Evolutionary conservation across 2,113 vertebrate genomes (phyloP).

Genomic region (Zosterops japonicus): DNA sequence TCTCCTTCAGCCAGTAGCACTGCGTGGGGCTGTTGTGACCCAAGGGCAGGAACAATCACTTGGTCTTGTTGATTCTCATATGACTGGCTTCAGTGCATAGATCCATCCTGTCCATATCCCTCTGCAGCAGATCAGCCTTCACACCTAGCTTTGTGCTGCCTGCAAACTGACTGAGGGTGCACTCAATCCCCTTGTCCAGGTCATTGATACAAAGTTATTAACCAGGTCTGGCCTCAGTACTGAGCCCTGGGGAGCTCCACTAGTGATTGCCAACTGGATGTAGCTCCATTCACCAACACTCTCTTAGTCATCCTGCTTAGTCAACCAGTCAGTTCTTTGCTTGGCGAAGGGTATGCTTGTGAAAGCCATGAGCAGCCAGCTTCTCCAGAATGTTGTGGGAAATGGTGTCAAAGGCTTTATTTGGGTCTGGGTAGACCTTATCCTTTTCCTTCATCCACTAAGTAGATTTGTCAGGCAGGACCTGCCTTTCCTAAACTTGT

Average conservation of each 20-base stretch:
- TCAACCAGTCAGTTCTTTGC: not conserved
- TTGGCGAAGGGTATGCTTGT: not conserved
- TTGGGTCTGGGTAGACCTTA: not conserved
- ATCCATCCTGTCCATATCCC: not conserved
- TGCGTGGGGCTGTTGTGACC: not conserved
- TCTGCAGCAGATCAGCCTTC: not conserved
- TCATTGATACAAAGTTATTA: not conserved
- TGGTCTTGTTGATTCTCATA: not conserved
- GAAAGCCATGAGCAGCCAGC: not conserved
- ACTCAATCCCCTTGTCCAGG: not conserved
- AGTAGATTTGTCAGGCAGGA: not conserved
- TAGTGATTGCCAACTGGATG: not conserved
- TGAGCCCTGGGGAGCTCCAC: not conserved
- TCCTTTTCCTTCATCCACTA: not conserved
- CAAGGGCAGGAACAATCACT: not conserved
- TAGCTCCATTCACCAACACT: not conserved
- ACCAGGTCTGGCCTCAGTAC: not conserved
- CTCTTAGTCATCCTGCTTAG: not conserved
- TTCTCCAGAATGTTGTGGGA: not conserved
- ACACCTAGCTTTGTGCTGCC: not conserved
- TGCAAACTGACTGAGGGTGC: not conserved
- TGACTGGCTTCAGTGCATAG: not conserved
- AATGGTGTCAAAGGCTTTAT: not conserved
- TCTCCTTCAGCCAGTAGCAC: not conserved
- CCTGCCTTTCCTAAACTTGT: not conserved